phyloP scores from a whole-genome alignment of 2,113 vertebrate genomes.

The Neodontobutis hainanensis region DNA sequence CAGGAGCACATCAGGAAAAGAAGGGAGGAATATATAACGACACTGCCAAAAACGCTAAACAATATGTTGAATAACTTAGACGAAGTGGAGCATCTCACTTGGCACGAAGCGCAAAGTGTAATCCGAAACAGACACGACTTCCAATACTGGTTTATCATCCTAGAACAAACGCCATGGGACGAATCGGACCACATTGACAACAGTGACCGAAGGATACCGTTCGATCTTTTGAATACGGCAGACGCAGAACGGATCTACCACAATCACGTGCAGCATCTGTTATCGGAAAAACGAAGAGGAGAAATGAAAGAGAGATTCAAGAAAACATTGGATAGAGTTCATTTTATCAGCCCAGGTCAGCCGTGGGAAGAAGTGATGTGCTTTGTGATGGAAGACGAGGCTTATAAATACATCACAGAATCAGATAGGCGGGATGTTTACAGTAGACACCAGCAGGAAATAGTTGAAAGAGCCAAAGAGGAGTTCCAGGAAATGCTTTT shows the following conservation, averaged over 20 bases:
- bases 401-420: slow-evolving; percentile 96
- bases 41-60: slow-evolving; percentile 94
- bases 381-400: slow-evolving; percentile 96
- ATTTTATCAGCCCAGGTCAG: slow-evolving; percentile 94
- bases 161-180: slow-evolving; percentile 95
- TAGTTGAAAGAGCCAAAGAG: slow-evolving; percentile 99
- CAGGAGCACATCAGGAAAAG: slow-evolving; percentile 96
- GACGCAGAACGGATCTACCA: slow-evolving; percentile 95
- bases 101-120: slow-evolving; percentile 90
- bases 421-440: slow-evolving; percentile 95
- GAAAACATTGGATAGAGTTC: slow-evolving; percentile 95
- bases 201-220: slow-evolving; percentile 94
- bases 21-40: slow-evolving; percentile 93
- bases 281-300: slow-evolving; percentile 90
- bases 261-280: slow-evolving; percentile 93
- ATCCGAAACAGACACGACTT: slow-evolving; percentile 91
- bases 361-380: slow-evolving; percentile 98
- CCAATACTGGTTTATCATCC: slow-evolving; percentile 92
- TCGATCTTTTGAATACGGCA: slow-evolving; percentile 89
- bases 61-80: slow-evolving; percentile 92
- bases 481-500: slow-evolving; percentile 99
- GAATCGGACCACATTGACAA: slow-evolving; percentile 96
- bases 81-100: slow-evolving; percentile 91
- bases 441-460: slow-evolving; percentile 94
- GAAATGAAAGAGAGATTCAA: slow-evolving; percentile 99